Percentiles rank a stretch among this genome's conserved stretches.
phyloP scores from a whole-genome alignment of 2,888 invertebrate genomes.

The Latrodectus elegans region DNA sequence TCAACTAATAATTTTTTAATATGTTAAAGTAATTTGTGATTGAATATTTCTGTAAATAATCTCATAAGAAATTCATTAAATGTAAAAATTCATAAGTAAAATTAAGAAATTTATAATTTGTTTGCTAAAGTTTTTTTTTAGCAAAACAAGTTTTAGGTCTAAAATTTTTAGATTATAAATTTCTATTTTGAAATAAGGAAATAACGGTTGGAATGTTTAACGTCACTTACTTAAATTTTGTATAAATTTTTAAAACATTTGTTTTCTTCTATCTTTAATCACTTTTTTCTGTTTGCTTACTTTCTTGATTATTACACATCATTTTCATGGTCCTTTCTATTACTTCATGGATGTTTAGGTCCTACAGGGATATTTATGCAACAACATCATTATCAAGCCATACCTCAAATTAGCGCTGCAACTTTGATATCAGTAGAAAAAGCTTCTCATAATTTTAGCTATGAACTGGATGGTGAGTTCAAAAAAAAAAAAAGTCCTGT shows the following conservation, averaged over 20 bases:
- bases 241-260: neutral
- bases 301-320: constrained; percentile 1
- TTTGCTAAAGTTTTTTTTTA: too few species aligned
- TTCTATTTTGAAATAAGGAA: too few species aligned
- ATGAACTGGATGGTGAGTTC: constrained; percentile 62
- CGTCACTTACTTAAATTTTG: neutral
- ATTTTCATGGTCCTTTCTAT: neutral
- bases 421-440: constrained; percentile 68
- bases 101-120: too few species aligned
- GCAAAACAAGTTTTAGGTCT: too few species aligned
- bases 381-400: constrained; percentile 81
- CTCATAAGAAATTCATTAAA: too few species aligned
- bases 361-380: constrained; percentile 88
- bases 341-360: constrained; percentile 59
- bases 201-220: neutral
- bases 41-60: too few species aligned
- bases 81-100: too few species aligned
- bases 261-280: neutral
- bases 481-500: neutral
- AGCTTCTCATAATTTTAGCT: constrained; percentile 46
- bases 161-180: too few species aligned
- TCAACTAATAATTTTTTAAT: too few species aligned
- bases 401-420: constrained; percentile 71
- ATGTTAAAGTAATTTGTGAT: too few species aligned
- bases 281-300: neutral